Percentiles rank a stretch among this genome's conserved stretches.
phyloP scores from a whole-genome alignment of 35 echinoderm and acorn worm species.

The Hemicentrotus pulcherrimus region DNA sequence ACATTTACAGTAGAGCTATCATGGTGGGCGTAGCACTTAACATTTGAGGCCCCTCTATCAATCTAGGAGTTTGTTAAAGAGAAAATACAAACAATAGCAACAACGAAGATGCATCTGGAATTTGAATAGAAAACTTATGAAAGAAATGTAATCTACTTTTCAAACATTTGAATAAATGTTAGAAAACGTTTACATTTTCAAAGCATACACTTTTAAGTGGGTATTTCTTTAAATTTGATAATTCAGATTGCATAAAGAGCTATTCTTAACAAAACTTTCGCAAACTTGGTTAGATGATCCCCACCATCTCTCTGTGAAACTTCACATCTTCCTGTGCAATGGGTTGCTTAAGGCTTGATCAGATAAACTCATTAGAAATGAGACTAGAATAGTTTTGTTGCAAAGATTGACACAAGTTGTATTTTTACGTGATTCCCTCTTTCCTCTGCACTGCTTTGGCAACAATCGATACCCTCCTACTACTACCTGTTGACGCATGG shows the following conservation, averaged over 20 bases:
- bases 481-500: conserved; percentile 9
- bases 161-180: no score
- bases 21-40: no score
- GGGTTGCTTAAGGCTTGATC: neutral
- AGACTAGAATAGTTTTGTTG: neutral
- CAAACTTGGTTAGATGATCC: no score
- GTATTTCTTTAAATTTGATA: neutral
- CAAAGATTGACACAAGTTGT: neutral
- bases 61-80: neutral
- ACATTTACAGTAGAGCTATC: no score
- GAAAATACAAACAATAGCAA: neutral
- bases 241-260: no score
- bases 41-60: no score
- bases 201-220: neutral
- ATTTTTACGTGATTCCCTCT: neutral
- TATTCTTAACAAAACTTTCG: no score
- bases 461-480: neutral
- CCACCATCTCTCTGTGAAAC: neutral
- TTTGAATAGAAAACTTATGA: neutral
- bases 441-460: neutral
- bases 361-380: conserved; percentile 13
- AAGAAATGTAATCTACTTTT: neutral
- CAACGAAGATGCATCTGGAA: neutral
- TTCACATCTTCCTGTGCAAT: neutral
- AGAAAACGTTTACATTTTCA: neutral